These are phyloP conservation scores for Sinhomidia bicolor DNA, from an alignment of 2,888 invertebrate species.

Conservation along the genomic window DNA sequence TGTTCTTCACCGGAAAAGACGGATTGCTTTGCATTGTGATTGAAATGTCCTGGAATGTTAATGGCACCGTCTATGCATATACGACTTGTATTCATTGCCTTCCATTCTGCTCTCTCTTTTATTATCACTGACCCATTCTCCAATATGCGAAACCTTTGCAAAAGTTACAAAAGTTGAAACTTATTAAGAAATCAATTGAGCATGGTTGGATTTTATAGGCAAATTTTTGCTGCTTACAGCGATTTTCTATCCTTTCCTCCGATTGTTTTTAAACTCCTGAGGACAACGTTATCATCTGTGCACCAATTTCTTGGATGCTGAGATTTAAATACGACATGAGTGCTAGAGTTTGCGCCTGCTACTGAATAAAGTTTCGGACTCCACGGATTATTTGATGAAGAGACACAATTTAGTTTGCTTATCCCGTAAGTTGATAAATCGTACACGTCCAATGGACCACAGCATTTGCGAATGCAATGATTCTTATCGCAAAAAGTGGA, in stretches of 20 bases:
- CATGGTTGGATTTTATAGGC: background rate
- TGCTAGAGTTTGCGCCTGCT: background rate
- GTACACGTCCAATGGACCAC: slow-evolving; percentile 52
- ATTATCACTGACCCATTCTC: slow-evolving; percentile 62
- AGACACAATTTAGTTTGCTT: slow-evolving; percentile 55
- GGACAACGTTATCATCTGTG: background rate
- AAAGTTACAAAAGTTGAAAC: no score
- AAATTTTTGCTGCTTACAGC: slow-evolving; percentile 54
- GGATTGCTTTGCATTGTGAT: background rate
- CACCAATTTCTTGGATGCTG: slow-evolving; percentile 68
- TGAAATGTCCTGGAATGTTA: slow-evolving; percentile 62
- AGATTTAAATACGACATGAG: slow-evolving; percentile 14
- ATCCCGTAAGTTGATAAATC: slow-evolving; percentile 60
- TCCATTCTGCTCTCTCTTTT: slow-evolving; percentile 59
- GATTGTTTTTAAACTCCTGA: slow-evolving; percentile 56
- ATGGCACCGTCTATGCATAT: slow-evolving; percentile 71
- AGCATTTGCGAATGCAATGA: slow-evolving; percentile 69
- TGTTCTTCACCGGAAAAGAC: slow-evolving; percentile 45
- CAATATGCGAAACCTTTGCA: slow-evolving; percentile 65
- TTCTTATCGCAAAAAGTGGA: slow-evolving; percentile 43
- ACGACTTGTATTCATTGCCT: slow-evolving; percentile 38
- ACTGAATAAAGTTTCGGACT: slow-evolving; percentile 17
- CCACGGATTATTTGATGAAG: slow-evolving; percentile 52
- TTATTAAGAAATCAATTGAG: background rate
- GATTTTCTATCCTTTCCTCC: slow-evolving; percentile 51